Conservation (phyloP, 2,797 vertebrate species). For the Acanthurus leucopareius region DNA sequence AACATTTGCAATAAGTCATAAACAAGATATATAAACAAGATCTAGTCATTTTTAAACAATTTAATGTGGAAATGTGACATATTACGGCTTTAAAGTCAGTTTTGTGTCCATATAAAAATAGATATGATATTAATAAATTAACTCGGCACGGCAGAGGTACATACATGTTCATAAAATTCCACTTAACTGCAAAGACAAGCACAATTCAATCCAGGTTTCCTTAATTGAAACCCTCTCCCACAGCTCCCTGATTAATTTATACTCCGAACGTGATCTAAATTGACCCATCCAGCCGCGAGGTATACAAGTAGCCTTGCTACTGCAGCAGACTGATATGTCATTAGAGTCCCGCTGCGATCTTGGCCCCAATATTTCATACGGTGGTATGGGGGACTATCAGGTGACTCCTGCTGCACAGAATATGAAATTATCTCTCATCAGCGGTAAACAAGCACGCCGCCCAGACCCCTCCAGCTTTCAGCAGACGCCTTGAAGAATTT, state of each 20-base stretch:
- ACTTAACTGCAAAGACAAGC: constrained; percentile 59
- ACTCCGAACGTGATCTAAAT: constrained; percentile 77
- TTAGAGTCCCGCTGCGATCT: constrained; percentile 90
- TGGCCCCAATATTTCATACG: constrained; percentile 87
- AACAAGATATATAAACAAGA: too few relatives aligned
- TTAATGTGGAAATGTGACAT: too few relatives aligned
- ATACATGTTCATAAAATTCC: constrained; percentile 68
- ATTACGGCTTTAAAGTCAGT: constrained; percentile 12
- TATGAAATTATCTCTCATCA: constrained; percentile 89
- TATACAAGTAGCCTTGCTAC: constrained; percentile 86
- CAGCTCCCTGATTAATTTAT: constrained; percentile 82
- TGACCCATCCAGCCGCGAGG: constrained; percentile 82
- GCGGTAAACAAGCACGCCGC: constrained; percentile 82
- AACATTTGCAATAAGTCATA: too few relatives aligned
- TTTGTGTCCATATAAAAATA: constrained; percentile 26
- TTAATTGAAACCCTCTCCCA: constrained; percentile 82
- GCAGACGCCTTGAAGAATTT: constrained; percentile 72
- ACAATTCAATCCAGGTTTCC: constrained; percentile 78
- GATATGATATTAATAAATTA: constrained; percentile 35
- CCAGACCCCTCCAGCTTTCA: constrained; percentile 82
- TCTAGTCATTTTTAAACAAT: too few relatives aligned
- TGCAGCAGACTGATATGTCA: constrained; percentile 83
- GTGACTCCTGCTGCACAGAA: constrained; percentile 78
- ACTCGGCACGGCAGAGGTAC: constrained; percentile 46
- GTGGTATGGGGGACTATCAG: constrained; percentile 86